Base-by-base conservation (phyloP, 1,140 invertebrate genomes). In the Ceratosolen fusciceps region DNA sequence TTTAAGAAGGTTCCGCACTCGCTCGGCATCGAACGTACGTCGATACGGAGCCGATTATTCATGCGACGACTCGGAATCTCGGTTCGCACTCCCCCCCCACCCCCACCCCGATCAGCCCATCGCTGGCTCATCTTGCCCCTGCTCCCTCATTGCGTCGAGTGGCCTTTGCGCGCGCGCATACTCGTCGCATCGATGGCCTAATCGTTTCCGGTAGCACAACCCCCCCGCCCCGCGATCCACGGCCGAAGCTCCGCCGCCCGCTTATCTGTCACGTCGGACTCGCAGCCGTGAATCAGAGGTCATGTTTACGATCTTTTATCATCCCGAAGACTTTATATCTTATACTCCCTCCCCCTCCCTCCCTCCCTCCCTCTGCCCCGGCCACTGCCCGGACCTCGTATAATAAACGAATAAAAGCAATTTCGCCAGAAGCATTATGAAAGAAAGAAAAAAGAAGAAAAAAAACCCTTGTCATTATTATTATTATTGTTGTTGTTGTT, bases 221-320 rank as follows among this genome's bases (percentile, higher is more conserved):
- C 16, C 37, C 37, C 0, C 5, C 37, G 19, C 7, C 37, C 34
- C 5, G 34, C 14, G 58, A 60, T 65, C 5, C 16, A 65, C n/a
- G 31, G 31, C 5, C 0, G 21, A 65, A 37, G 29, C 31, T 1
- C n/a, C n/a, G n/a, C n/a, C n/a, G 7, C 10, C 60, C 7, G n/a
- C 19, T 37, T 8, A 37, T 7, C 34, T 37, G n/a, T 65, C n/a
- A 65, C 21, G 60, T 31, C 14, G 21, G 0, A 8, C 37, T n/a
- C 8, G 37, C 19, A n/a, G 29, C 9, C 37, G 37, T 65, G 60
- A 65, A 65, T 65, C 31, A 65, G 8, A 37, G 34, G 21, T 31
- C 31, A 16, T 62, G 29, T 65, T 65, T 65, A 65, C 34, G 16
- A 65, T 65, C 31, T 65, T 65, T 65, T 37, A 65, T n/a, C n/a